Evolutionary conservation across 2,113 vertebrate species (phyloP), one percentile per base, ranked within the genome.

Genomic region (Lepus americanus): DNA sequence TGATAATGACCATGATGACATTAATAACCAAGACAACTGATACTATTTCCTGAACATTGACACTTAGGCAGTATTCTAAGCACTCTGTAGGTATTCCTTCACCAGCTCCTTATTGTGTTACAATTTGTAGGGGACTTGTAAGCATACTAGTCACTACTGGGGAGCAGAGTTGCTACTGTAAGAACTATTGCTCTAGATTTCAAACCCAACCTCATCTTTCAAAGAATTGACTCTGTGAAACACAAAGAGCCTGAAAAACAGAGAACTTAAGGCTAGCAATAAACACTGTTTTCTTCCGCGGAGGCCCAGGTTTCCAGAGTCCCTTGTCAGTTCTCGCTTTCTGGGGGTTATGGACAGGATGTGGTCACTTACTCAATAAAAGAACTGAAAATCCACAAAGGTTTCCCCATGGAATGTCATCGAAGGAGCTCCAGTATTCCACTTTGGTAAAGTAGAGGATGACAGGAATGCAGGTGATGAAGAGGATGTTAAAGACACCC

Each of bases 371-470:
- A 99, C 99, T 99, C 96, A 99, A 98, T 97, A 99, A 98, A 87
- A 99, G 99, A 98, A 98, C 96, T 10, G 99, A 99, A 84, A 99
- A 99, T 95, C 99, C 99, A 3, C 99, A 99, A 95, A 99, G 98
- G 98, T 98, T 99, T 83, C 98, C 98, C 99, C 99, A 99, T 87
- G 99, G 99, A 97, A 99, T 96, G 89, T 98, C 97, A 44, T 96
- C 97, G 3, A 98, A 98, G 51, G 99, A 99, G 97, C 98, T 98
- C 96, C 99, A 99, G 98, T 99, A 99, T 98, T 99, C 99, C 98
- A 99, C 99, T 51, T 98, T 99, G 95, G 99, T 99, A 97, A 99
- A 99, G 98, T 99, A 99, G 97, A 99, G 99, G 94, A 99, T 98
- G 96, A 99, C 95, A 4, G 99, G 99, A 97, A 99, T 98, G 90